Evolutionary conservation across 2,113 vertebrate species (phyloP).

Genomic region (Ardeotis arabs): DNA sequence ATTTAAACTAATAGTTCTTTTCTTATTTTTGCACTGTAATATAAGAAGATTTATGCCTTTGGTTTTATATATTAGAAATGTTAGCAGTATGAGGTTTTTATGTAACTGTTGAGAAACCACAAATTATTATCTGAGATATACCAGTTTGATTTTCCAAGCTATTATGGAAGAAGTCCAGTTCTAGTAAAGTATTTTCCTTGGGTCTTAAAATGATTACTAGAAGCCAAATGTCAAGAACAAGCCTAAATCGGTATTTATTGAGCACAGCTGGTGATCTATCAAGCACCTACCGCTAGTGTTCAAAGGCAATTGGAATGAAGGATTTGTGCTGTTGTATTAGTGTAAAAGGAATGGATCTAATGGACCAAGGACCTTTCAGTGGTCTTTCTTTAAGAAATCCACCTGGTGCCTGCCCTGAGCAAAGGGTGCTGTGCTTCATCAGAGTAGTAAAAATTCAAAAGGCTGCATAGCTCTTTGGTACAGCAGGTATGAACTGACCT

Average conservation of each 20-base stretch:
- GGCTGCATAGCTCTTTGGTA: background rate
- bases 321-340: background rate
- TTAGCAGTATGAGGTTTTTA: background rate
- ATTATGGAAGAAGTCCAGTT: background rate
- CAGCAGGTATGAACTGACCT: background rate
- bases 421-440: background rate
- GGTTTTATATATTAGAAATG: conserved; percentile 11
- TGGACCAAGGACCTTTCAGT: background rate
- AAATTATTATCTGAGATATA: background rate
- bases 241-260: conserved; percentile 27
- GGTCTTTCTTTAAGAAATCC: background rate
- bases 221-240: conserved; percentile 21
- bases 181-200: conserved; percentile 1
- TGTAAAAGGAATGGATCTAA: conserved; percentile 4
- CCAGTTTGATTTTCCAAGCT: background rate
- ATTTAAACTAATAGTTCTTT: background rate
- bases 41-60: background rate
- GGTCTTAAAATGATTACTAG: conserved; percentile 21
- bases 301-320: conserved; percentile 11
- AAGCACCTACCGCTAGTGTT: background rate
- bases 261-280: conserved; percentile 13
- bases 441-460: background rate
- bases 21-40: background rate
- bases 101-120: background rate
- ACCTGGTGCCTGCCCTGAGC: background rate